Base-by-base conservation (phyloP, 2,113 vertebrate genomes). In the Onychostruthus taczanowskii region DNA sequence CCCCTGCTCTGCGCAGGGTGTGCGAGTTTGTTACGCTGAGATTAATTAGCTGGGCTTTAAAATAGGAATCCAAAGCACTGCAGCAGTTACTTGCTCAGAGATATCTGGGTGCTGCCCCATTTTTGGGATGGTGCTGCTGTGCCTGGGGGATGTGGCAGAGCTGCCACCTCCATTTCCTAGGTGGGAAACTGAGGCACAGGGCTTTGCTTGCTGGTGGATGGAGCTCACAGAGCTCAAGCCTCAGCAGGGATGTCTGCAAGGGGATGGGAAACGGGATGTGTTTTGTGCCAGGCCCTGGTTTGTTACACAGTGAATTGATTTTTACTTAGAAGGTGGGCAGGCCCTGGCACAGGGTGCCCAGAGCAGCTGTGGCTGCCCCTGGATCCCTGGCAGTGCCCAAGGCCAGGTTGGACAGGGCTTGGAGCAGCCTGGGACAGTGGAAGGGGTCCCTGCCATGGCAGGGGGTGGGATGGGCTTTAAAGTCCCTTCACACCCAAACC, bases 391-490 rank as follows among this genome's bases (percentile, higher is more conserved):
- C 0, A 83, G 47, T 49, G 87, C 0, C 31, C 79, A 30, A 55
- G 69, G 69, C 19, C 46, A 74, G 87, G 53, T 0, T 67, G 53
- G 69, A 21, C 0, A 0, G 19, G 12, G 39, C 3, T 46, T 21
- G 79, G 87, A 63, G 15, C 41, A 49, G 0, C 79, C 41, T 63
- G 63, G 35, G 63, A 2, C 0, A 1, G 56, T 43, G 63, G 35
- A 0, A 90, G 41, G 12, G 56, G 79, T 77, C 35, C 49, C 49
- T 90, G 41, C 35, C 18, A 31, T 43, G 21, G n/a, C 41, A 4
- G 26, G 7, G 19, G 53, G 6, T 33, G 4, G 14, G 2, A 13
- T 77, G 56, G 7, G 18, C 15, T 77, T 56, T 16, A 4, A 56
- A 27, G 13, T 63, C 41, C 17, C 15, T 50, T 84, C 64, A 17